A percentile compares a stretch with the other conserved stretches of the same genome.
Conservation (phyloP, 2,797 vertebrate genomes). For the Gymnocypris eckloni region DNA sequence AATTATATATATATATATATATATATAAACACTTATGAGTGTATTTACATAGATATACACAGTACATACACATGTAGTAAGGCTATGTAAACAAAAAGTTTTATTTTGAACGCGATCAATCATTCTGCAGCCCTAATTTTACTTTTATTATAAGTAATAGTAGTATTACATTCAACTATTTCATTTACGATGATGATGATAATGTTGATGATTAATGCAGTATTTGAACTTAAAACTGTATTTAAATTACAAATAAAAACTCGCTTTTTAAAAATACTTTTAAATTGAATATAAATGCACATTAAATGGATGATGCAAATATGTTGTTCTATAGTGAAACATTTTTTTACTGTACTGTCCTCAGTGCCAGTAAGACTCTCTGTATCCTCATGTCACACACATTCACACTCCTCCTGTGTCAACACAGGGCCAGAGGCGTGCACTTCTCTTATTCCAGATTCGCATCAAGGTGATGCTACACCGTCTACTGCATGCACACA, state of each 20-base stretch:
- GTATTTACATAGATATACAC: too few species aligned
- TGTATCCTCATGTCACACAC: slow-evolving; percentile 52
- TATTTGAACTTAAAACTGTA: background rate
- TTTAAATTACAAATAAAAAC: background rate
- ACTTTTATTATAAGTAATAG: background rate
- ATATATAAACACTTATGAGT: too few species aligned
- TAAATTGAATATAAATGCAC: background rate
- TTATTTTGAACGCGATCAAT: too few species aligned
- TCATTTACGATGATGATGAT: too few species aligned
- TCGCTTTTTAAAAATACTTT: background rate
- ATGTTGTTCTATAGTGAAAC: too few species aligned
- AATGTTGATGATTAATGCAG: background rate
- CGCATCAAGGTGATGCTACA: slow-evolving; percentile 80
- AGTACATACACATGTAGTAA: too few species aligned
- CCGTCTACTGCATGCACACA: slow-evolving; percentile 52
- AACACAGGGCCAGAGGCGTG: slow-evolving; percentile 70
- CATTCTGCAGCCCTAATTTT: background rate
- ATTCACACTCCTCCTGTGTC: slow-evolving; percentile 69
- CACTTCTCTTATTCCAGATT: slow-evolving; percentile 72
- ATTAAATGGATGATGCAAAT: background rate
- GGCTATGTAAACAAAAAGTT: too few species aligned
- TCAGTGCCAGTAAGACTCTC: background rate
- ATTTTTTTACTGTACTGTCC: too few species aligned
- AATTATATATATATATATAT: too few species aligned
- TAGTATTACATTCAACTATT: background rate